A percentile compares a stretch with the other conserved stretches of the same genome.
Evolutionary conservation across 2,797 vertebrate species (phyloP).

Genomic region (Meda fulgida): DNA sequence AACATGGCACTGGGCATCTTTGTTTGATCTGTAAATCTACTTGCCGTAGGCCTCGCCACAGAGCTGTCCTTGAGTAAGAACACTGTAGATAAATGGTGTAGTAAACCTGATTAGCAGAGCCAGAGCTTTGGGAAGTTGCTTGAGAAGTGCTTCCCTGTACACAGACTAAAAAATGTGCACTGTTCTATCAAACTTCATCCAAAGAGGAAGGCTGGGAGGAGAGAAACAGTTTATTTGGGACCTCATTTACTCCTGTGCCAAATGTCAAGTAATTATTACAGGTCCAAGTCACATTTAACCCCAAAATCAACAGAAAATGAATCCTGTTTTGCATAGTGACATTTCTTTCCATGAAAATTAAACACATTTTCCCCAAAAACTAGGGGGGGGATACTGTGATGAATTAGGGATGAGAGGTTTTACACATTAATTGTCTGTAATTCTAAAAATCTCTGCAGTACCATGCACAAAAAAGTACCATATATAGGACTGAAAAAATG

Average conservation of each 20-base stretch:
- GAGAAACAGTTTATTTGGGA: neutral
- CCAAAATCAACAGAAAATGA: neutral
- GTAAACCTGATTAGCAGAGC: constrained; percentile 22
- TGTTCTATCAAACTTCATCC: neutral
- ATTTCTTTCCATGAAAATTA: neutral
- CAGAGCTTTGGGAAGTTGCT: constrained; percentile 5
- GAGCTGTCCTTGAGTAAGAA: constrained; percentile 45
- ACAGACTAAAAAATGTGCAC: neutral
- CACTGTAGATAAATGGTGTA: constrained; percentile 29
- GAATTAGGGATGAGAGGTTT: neutral
- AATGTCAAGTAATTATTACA: constrained; percentile 7
- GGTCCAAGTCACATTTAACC: neutral
- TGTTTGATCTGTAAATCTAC: constrained; percentile 42
- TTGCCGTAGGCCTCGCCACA: constrained; percentile 22
- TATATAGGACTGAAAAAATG: too few species aligned
- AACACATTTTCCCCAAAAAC: neutral
- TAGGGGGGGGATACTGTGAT: neutral
- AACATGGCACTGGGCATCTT: constrained; percentile 34
- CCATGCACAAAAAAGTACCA: neutral
- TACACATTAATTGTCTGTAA: neutral
- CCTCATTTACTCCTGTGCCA: neutral
- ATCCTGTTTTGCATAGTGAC: neutral
- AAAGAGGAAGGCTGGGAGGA: neutral
- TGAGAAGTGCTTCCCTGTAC: constrained; percentile 10
- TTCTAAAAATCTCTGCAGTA: neutral